A percentile compares a stretch with the other conserved stretches of the same genome.
These are phyloP conservation scores for Spondyliosoma cantharus DNA, from an alignment of 2,797 vertebrate species.

Conservation along the genomic window DNA sequence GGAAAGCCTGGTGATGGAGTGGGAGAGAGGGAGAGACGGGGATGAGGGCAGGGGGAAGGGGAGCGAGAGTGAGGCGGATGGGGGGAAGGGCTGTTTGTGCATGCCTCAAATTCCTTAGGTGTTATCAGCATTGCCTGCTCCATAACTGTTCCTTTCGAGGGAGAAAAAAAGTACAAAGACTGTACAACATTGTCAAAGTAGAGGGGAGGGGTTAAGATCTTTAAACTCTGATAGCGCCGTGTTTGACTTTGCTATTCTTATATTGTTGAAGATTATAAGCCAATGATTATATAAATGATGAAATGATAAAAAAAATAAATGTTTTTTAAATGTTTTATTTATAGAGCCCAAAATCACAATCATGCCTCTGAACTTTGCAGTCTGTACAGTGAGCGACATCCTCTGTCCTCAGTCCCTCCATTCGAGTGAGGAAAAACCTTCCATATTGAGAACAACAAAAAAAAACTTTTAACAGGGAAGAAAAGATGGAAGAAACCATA, in stretches of 20 bases:
- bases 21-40: constrained; percentile 67
- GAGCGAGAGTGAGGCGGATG: constrained; percentile 59
- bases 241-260: constrained; percentile 29
- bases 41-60: constrained; percentile 58
- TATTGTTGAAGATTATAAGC: neutral
- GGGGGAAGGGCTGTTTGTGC: constrained; percentile 84
- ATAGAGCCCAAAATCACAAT: too few relatives aligned
- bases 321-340: too few relatives aligned
- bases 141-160: constrained; percentile 77
- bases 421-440: too few relatives aligned
- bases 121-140: constrained; percentile 82
- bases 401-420: too few relatives aligned
- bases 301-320: too few relatives aligned
- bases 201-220: constrained; percentile 23
- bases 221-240: constrained; percentile 6
- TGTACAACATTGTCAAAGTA: constrained; percentile 38
- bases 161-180: constrained; percentile 47
- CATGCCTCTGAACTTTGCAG: too few relatives aligned
- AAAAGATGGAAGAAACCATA: too few relatives aligned
- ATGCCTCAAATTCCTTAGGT: constrained; percentile 84
- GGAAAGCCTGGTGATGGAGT: constrained; percentile 69
- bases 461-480: too few relatives aligned
- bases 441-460: too few relatives aligned
- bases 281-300: too few relatives aligned
- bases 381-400: too few relatives aligned